These are phyloP conservation scores for Anguilla rostrata DNA, from an alignment of 2,113 vertebrate genomes.

Conservation along the genomic window DNA sequence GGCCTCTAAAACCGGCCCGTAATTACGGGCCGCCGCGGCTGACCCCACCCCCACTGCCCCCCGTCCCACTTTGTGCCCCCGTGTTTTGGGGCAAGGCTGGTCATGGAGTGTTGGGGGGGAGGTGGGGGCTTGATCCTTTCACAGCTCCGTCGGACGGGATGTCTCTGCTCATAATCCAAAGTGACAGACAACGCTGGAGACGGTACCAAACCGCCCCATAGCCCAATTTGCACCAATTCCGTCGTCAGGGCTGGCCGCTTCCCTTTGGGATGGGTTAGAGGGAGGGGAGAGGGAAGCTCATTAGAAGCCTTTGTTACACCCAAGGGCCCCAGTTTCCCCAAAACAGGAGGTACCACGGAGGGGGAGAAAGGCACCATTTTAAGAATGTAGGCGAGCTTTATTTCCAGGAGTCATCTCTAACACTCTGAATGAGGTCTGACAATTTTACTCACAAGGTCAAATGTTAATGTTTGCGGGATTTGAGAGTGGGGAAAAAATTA, in stretches of 20 bases:
- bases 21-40: conserved; percentile 65
- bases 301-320: conserved; percentile 22
- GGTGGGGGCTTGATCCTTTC: conserved; percentile 63
- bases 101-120: conserved; percentile 24
- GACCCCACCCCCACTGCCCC: conserved; percentile 54
- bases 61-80: conserved; percentile 46
- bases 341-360: not conserved
- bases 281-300: not conserved
- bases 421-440: not conserved
- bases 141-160: conserved; percentile 61
- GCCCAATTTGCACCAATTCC: not conserved
- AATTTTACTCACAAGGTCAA: not conserved
- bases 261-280: not conserved
- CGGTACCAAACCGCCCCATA: conserved; percentile 51
- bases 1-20: conserved; percentile 66
- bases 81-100: conserved; percentile 36
- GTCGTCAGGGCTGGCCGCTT: not conserved
- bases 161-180: conserved; percentile 63
- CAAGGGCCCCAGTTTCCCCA: not conserved
- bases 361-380: not conserved
- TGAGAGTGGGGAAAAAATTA: not conserved
- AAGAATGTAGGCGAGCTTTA: conserved; percentile 3
- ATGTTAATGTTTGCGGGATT: conserved; percentile 8
- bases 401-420: not conserved
- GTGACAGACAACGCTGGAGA: conserved; percentile 69